phyloP scores from a whole-genome alignment of 2,797 vertebrate species.

The Mustela erminea region DNA sequence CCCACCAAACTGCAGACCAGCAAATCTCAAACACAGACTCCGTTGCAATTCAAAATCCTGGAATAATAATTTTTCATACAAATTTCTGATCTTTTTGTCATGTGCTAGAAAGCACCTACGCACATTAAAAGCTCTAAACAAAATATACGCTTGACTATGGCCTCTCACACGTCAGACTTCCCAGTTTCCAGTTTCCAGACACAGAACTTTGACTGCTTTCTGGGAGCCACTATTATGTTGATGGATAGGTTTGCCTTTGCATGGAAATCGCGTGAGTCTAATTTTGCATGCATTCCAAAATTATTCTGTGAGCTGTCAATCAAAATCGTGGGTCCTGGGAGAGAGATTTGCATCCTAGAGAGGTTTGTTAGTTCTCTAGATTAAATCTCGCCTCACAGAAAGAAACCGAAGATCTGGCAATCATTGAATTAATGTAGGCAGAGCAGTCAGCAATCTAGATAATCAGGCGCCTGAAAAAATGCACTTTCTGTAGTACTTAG shows the following conservation, averaged over 20 bases:
- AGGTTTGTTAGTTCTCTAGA: constrained; percentile 60
- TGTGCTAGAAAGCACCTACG: constrained; percentile 47
- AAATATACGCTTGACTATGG: not conserved
- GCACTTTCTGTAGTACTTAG: constrained; percentile 4
- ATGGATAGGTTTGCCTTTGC: constrained; percentile 65
- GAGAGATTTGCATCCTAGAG: constrained; percentile 63
- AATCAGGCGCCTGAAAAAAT: constrained; percentile 39
- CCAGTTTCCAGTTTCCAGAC: constrained; percentile 42
- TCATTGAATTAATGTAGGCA: constrained; percentile 61
- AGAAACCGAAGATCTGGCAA: constrained; percentile 59
- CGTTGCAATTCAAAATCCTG: constrained; percentile 51
- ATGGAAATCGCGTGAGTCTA: constrained; percentile 54
- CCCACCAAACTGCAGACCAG: not conserved
- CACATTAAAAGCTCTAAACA: constrained; percentile 34
- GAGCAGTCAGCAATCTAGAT: constrained; percentile 55
- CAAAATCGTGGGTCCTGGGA: constrained; percentile 47
- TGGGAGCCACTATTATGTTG: constrained; percentile 46
- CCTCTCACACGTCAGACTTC: constrained; percentile 61
- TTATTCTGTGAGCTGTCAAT: constrained; percentile 68
- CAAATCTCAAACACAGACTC: not conserved
- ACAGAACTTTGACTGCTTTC: constrained; percentile 56
- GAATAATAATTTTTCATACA: constrained; percentile 49
- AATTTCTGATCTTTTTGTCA: constrained; percentile 21
- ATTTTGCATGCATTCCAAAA: constrained; percentile 69
- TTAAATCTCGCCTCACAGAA: constrained; percentile 56